Conservation (phyloP, 2,888 invertebrate genomes). For the Synanthedon myopaeformis region DNA sequence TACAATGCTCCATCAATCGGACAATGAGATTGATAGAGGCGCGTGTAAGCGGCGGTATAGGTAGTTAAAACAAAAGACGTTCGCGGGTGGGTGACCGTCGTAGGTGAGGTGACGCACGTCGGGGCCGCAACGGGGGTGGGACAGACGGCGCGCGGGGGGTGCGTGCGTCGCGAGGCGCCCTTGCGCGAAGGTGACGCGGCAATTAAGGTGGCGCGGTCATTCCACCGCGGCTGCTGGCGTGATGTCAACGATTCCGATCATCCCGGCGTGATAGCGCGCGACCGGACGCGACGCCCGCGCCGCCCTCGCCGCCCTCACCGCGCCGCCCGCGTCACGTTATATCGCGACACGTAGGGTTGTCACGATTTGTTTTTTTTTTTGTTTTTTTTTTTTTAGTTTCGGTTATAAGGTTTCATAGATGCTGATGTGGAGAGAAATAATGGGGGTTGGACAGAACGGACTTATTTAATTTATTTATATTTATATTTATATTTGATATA, state of each 20-base stretch:
- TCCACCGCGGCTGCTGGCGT: slow-evolving; percentile 24
- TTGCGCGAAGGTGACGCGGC: slow-evolving; percentile 63
- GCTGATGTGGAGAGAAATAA: too few species aligned
- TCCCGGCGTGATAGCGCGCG: slow-evolving; percentile 46
- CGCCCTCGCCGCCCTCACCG: slow-evolving; percentile 39
- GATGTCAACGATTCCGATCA: slow-evolving; percentile 65
- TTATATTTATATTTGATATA: too few species aligned
- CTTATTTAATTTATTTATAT: too few species aligned
- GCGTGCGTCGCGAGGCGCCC: slow-evolving; percentile 39
- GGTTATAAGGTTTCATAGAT: too few species aligned
- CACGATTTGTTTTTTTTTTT: not conserved
- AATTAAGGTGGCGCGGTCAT: slow-evolving; percentile 65
- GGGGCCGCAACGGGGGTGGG: not conserved
- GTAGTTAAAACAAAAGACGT: slow-evolving; percentile 23
- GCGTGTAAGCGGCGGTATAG: not conserved
- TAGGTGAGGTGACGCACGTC: slow-evolving; percentile 1
- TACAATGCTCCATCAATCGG: not conserved
- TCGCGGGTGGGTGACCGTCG: slow-evolving; percentile 33
- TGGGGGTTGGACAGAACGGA: too few species aligned
- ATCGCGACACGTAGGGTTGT: not conserved
- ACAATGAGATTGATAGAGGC: not conserved
- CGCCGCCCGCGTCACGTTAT: slow-evolving; percentile 15
- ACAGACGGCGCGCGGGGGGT: slow-evolving; percentile 7
- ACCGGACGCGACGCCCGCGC: slow-evolving; percentile 40
- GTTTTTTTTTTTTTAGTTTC: not conserved